Evolutionary conservation across 2,797 vertebrate species (phyloP), one percentile per base, ranked within the genome.

Genomic region (Lagorchestes hirsutus): DNA sequence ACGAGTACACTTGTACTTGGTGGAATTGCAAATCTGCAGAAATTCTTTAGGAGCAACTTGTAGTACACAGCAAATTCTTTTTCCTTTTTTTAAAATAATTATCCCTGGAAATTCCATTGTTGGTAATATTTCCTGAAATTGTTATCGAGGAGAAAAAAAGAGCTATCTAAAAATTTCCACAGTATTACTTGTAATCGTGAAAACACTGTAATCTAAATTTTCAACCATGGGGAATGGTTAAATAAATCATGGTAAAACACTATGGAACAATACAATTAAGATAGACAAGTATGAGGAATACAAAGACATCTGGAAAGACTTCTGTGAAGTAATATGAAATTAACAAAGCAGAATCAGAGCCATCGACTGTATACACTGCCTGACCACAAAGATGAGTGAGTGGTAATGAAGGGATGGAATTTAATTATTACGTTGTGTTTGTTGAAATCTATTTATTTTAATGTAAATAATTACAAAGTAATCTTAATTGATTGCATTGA

Each of bases 31-130:
- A 10, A 67, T n/a, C 34, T 67, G 29, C 16, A 46, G 67, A 82
- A 82, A 40, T 82, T 82, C 40, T 87, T 87, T 50, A 87, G 74
- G 40, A 87, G 24, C 22, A 50, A 87, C 74, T 46, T 87, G 8
- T 46, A 46, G 40, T 28, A 87, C 40, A 50, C 9, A 87, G 40
- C 40, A 87, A 46, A 27, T 27, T 82, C 11, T 82, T 46, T 46
- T 74, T n/a, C 5, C 4, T 34, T 18, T 40, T 40, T 82, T 82
- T 82, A 46, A 62, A 62, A 87, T 87, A 50, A 27, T 40, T 24
- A 50, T 87, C 74, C 40, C 74, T 87, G 74, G 74, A 87, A 87
- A 87, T 87, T 87, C 74, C 74, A 46, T 87, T 87, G 40, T 87
- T 46, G 40, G 74, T 50, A 87, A 87, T 87, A 28, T 87, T 87